A percentile compares a stretch with the other conserved stretches of the same genome.
These are phyloP conservation scores for Helicoverpa assulta DNA, from an alignment of 2,888 invertebrate species.

Conservation along the genomic window DNA sequence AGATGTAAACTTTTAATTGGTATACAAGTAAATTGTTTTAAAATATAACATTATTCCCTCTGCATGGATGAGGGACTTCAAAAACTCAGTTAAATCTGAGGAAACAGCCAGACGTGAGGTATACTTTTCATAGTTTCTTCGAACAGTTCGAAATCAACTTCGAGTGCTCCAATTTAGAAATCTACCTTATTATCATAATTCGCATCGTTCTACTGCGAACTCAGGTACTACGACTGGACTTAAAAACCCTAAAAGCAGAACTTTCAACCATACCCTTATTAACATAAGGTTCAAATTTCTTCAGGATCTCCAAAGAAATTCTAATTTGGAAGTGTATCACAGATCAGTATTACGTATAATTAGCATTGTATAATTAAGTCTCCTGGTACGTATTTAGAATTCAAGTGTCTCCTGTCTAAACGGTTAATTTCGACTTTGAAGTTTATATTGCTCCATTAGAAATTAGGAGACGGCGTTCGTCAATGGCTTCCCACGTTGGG, in stretches of 20 bases:
- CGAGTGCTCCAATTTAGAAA: slow-evolving; percentile 34
- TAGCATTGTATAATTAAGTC: slow-evolving; percentile 56
- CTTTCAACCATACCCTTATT: not conserved
- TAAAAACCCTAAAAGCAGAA: not conserved
- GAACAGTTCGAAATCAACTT: not conserved
- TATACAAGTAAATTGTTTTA: no score
- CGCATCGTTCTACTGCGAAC: slow-evolving; percentile 28
- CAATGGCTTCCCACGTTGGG: slow-evolving; percentile 28
- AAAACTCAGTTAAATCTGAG: no score
- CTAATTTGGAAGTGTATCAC: slow-evolving; percentile 54
- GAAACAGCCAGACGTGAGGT: no score
- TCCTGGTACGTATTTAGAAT: slow-evolving; percentile 49
- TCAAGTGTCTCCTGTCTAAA: slow-evolving; percentile 50
- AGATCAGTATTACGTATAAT: slow-evolving; percentile 58
- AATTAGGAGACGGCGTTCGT: slow-evolving; percentile 48
- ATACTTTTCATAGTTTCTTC: not conserved
- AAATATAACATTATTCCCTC: no score
- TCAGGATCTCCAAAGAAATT: slow-evolving; percentile 15
- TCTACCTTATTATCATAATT: slow-evolving; percentile 44
- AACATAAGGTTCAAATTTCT: slow-evolving; percentile 11
- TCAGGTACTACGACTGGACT: slow-evolving; percentile 44
- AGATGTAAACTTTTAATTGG: no score
- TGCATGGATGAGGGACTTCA: no score
- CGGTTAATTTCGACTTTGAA: slow-evolving; percentile 48
- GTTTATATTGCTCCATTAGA: slow-evolving; percentile 36